Base-by-base conservation (phyloP, 2,797 vertebrate genomes). In the Galaxias olidus region DNA sequence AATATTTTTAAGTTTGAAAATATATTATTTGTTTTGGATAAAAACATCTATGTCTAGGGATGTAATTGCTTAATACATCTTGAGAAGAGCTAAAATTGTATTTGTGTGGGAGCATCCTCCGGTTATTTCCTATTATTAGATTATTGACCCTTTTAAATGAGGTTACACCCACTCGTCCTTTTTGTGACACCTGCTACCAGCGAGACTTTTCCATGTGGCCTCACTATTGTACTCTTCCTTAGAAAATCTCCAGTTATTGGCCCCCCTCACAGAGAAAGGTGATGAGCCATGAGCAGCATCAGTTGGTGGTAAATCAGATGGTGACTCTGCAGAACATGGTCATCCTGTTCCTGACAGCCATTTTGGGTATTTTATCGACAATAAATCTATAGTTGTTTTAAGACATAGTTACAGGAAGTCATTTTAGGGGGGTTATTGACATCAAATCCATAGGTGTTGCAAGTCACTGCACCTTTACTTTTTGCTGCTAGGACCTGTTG, bases 361-460 rank as follows among this genome's bases (percentile, higher is more conserved):
- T 60, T 48, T 40, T 48, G 58, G 45, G 40, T 18, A 5, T 52
- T 62, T 62, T 43, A 62, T 18, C 52, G 60, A 41, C 60, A 52
- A 51, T 44, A 51, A 52, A 62, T 62, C 60, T 49, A 62, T 62
- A 62, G 60, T 62, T 52, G 40, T 49, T 52, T 8, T 51, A 41
- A 14, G 52, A 41, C 20, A 6, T 40, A 40, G 52, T 55, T 55
- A 55, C 18, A 18, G 18, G 20, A 20, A 40, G 4, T 10, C 2
- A 14, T 40, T 18, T 52, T 52, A 18, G 50, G 40, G 12, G 18
- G 20, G 20, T 40, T 13, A 55, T 20, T 20, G 19, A 55, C 52
- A 13, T 20, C 19, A 55, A 30, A 40, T 30, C 18, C 52, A 55
- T 55, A 30, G 18, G 11, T 40, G 19, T 55, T 55, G 20, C 10